A percentile compares a stretch with the other conserved stretches of the same genome.
Evolutionary conservation across 2,888 invertebrate species (phyloP).

Genomic region (Luperina nickerlii): DNA sequence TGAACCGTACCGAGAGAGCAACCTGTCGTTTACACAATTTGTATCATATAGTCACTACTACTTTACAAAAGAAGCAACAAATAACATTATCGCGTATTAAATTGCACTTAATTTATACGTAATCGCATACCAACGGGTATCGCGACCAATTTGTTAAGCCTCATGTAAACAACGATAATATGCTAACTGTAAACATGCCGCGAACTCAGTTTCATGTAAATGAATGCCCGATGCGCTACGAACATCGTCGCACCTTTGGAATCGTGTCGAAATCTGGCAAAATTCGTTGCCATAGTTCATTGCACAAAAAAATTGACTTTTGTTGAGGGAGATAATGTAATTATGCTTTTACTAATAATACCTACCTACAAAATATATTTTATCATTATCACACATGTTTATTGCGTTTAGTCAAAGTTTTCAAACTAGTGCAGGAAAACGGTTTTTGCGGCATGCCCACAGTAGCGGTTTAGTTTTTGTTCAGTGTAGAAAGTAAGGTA

Average conservation of each 20-base stretch:
- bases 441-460: constrained; percentile 44
- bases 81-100: constrained; percentile 35
- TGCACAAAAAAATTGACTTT: constrained; percentile 46
- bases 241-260: constrained; percentile 14
- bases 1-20: constrained; percentile 39
- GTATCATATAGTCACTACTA: not conserved
- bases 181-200: constrained; percentile 63
- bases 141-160: constrained; percentile 63
- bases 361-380: constrained; percentile 39
- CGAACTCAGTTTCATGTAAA: constrained; percentile 37
- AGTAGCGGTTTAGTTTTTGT: constrained; percentile 28
- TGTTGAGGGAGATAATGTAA: constrained; percentile 11
- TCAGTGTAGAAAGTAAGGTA: constrained; percentile 55
- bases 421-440: constrained; percentile 30
- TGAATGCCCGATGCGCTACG: constrained; percentile 32
- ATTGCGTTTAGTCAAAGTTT: constrained; percentile 45
- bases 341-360: constrained; percentile 42
- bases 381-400: constrained; percentile 49
- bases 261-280: constrained; percentile 35
- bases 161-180: constrained; percentile 65
- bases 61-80: constrained; percentile 26
- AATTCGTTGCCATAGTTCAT: constrained; percentile 13
- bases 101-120: constrained; percentile 48
- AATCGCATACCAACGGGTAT: constrained; percentile 49
- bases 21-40: constrained; percentile 19